Evolutionary conservation across 2,113 vertebrate genomes (phyloP).

Genomic region (Motacilla alba): DNA sequence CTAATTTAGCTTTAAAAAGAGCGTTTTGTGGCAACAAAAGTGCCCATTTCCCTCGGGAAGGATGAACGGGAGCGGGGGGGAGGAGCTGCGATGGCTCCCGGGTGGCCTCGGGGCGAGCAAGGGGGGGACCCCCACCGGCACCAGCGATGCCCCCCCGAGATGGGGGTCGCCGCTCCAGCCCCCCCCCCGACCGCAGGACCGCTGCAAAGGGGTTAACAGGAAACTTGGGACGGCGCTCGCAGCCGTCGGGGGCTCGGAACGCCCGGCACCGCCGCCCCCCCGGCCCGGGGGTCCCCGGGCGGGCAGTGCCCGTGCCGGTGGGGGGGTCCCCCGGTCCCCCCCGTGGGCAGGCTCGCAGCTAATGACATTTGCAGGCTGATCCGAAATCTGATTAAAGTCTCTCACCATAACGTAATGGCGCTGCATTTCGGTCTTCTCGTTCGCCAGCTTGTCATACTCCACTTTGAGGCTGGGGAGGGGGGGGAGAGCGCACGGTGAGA

Average conservation of each 20-base stretch:
- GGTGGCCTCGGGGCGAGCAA: not conserved
- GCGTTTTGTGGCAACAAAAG: not conserved
- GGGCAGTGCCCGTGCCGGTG: not conserved
- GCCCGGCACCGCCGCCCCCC: not conserved
- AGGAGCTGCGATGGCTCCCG: not conserved
- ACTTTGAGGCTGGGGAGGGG: conserved; percentile 80
- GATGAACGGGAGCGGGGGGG: too few relatives aligned
- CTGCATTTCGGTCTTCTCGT: conserved; percentile 97
- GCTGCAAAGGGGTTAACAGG: not conserved
- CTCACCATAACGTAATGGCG: conserved; percentile 98
- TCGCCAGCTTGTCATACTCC: conserved; percentile 95
- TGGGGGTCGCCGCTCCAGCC: not conserved
- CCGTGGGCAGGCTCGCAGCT: not conserved
- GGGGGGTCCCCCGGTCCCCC: not conserved
- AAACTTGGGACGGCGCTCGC: not conserved
- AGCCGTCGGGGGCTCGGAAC: not conserved
- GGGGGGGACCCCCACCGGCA: not conserved
- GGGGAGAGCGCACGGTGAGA: too few relatives aligned
- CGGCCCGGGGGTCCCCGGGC: not conserved
- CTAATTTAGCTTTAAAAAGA: accelerated
- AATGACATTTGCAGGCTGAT: conserved; percentile 10
- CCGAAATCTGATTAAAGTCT: conserved; percentile 42
- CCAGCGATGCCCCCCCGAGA: too few relatives aligned
- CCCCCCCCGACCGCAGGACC: not conserved
- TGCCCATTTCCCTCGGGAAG: not conserved